phyloP scores from a whole-genome alignment of 2,888 invertebrate species.

The Baronia brevicornis region DNA sequence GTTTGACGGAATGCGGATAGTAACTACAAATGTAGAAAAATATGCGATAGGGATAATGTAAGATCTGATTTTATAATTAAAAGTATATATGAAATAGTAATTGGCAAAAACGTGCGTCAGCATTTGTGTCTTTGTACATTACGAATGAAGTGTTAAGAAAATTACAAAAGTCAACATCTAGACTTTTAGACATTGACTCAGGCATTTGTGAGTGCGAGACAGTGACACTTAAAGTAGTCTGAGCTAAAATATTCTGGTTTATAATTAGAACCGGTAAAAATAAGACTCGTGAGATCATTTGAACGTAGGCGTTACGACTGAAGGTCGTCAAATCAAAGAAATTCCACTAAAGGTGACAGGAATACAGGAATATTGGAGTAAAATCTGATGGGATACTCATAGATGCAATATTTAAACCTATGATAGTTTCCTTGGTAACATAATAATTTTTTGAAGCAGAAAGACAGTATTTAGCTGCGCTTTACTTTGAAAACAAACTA shows the following conservation, averaged over 20 bases:
- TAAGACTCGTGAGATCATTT: conserved; percentile 50
- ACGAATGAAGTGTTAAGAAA: conserved; percentile 1
- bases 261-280: conserved; percentile 60
- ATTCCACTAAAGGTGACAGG: conserved; percentile 42
- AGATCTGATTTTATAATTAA: too few species aligned
- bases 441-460: conserved; percentile 27
- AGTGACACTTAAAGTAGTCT: conserved; percentile 39
- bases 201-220: conserved; percentile 1
- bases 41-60: conserved; percentile 2
- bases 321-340: conserved; percentile 56
- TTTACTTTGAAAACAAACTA: conserved; percentile 29
- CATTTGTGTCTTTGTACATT: conserved; percentile 21
- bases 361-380: too few species aligned
- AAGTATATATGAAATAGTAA: conserved; percentile 2
- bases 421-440: conserved; percentile 3
- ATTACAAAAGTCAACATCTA: conserved; percentile 40
- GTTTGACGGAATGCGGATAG: conserved; percentile 37
- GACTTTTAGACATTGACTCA: conserved; percentile 22
- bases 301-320: conserved; percentile 54
- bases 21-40: conserved; percentile 18
- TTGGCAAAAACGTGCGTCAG: conserved; percentile 19
- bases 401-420: too few species aligned
- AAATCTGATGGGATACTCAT: too few species aligned
- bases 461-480: conserved; percentile 30
- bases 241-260: conserved; percentile 40